These are phyloP conservation scores for Drosophila demipolita DNA, from an alignment of 2,888 invertebrate genomes.

Conservation along the genomic window DNA sequence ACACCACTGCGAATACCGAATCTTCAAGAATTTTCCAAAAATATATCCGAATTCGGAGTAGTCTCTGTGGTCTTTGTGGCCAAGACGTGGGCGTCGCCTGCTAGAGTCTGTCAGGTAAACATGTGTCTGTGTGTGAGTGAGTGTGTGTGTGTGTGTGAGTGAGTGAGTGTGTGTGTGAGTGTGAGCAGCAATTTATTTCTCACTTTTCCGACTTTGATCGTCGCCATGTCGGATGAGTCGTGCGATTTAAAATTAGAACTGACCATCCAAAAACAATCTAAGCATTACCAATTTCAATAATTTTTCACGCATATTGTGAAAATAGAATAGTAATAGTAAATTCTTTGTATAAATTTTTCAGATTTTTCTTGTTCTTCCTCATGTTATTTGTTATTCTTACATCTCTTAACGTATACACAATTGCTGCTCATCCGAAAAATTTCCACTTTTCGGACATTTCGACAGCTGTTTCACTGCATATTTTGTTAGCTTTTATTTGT, in stretches of 20 bases:
- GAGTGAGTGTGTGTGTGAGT: background rate
- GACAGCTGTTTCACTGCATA: conserved; percentile 41
- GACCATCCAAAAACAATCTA: conserved; percentile 43
- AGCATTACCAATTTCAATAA: conserved; percentile 61
- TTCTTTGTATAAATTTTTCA: conserved; percentile 15
- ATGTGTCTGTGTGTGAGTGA: background rate
- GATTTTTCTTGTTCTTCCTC: background rate
- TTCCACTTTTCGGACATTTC: conserved; percentile 51
- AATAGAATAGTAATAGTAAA: conserved; percentile 47
- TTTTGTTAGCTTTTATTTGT: conserved; percentile 8
- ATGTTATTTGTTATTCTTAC: conserved; percentile 7
- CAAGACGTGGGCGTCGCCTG: conserved; percentile 67
- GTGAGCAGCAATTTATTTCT: conserved; percentile 37
- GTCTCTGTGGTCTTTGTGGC: conserved; percentile 41
- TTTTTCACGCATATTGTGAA: conserved; percentile 60
- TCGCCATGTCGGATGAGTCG: conserved; percentile 67
- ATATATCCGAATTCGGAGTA: conserved; percentile 83
- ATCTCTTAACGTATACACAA: conserved; percentile 26
- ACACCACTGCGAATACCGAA: background rate
- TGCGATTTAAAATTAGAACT: conserved; percentile 70
- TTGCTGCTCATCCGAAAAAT: conserved; percentile 35
- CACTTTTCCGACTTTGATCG: conserved; percentile 51
- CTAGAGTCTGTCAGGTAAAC: conserved; percentile 27
- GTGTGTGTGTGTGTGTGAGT: background rate
- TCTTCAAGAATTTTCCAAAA: conserved; percentile 82